Evolutionary conservation across 1,140 invertebrate species (phyloP), one percentile per base, ranked within the genome.

Genomic region (Babylonia areolata): DNA sequence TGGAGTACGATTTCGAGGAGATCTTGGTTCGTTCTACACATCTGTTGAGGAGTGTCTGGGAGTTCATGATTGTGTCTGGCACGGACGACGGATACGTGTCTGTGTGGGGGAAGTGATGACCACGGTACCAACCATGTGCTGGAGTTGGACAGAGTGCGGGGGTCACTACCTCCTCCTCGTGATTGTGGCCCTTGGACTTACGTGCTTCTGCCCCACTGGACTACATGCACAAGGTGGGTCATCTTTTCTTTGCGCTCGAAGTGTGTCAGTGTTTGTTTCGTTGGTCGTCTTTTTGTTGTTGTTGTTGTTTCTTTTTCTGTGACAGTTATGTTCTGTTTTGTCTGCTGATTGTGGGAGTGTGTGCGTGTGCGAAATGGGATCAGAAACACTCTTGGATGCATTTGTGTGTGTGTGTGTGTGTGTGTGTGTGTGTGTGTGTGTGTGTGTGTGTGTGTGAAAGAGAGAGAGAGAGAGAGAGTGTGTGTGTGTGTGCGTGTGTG

Each of bases 351-450:
- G 58, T 83, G 81, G 35, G 54, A 37, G 81, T 83, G 69, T 64
- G 51, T 69, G 81, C 20, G 54, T 83, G 81, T 83, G 78, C 42
- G 78, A n/a, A n/a, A n/a, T n/a, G n/a, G n/a, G n/a, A n/a, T n/a
- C n/a, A n/a, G n/a, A n/a, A n/a, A n/a, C n/a, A n/a, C n/a, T n/a
- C n/a, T n/a, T n/a, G n/a, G n/a, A n/a, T n/a, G n/a, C n/a, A n/a
- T n/a, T 31, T 80, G 15, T 80, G 5, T 39, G 39, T 80, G 54
- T 37, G 58, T 83, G 81, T 64, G 54, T 69, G 81, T 83, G 69
- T 64, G 51, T 69, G 81, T 40, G 54, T 83, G 81, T 83, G 78
- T 80, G 78, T 80, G 78, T 80, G 78, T 80, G 78, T 80, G 78
- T 80, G 78, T 80, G 39, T 31, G 42, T 46, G 42, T 46, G 42